phyloP scores from a whole-genome alignment of 2,113 vertebrate genomes.

The Pipra filicauda region DNA sequence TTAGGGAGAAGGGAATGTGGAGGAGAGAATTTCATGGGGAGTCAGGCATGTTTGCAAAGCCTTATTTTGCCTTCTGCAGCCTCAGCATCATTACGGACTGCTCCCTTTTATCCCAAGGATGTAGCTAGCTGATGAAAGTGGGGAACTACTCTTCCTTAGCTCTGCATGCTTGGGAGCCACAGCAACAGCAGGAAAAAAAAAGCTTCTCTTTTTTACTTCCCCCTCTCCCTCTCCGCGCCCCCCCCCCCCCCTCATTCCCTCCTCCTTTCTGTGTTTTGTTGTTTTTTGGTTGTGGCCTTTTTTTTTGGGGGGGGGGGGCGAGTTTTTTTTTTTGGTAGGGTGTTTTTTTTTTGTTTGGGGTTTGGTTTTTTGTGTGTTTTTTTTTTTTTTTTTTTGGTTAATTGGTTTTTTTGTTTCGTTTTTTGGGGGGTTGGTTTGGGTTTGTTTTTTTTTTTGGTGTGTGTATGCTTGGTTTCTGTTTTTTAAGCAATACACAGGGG shows the following conservation, averaged over 20 bases:
- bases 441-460: no score
- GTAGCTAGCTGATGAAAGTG: slow-evolving; percentile 40
- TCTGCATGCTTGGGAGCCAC: slow-evolving; percentile 18
- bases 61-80: slow-evolving; percentile 44
- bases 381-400: neutral
- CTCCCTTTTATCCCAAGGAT: slow-evolving; percentile 50
- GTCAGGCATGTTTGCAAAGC: slow-evolving; percentile 36
- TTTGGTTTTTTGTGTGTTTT: no score
- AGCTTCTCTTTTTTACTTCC: neutral
- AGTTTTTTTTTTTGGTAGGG: neutral
- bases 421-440: neutral
- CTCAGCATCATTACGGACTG: slow-evolving; percentile 54
- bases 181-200: neutral
- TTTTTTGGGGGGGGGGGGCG: no score
- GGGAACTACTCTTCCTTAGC: slow-evolving; percentile 36
- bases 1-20: slow-evolving; percentile 26
- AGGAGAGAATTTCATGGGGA: slow-evolving; percentile 16
- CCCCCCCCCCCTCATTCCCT: neutral
- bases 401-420: neutral
- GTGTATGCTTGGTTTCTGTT: neutral
- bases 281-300: neutral
- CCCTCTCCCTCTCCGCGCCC: neutral
- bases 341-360: no score
- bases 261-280: neutral
- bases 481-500: neutral